Evolutionary conservation across 2,113 vertebrate genomes (phyloP).

Genomic region (Pteruthius melanotis): DNA sequence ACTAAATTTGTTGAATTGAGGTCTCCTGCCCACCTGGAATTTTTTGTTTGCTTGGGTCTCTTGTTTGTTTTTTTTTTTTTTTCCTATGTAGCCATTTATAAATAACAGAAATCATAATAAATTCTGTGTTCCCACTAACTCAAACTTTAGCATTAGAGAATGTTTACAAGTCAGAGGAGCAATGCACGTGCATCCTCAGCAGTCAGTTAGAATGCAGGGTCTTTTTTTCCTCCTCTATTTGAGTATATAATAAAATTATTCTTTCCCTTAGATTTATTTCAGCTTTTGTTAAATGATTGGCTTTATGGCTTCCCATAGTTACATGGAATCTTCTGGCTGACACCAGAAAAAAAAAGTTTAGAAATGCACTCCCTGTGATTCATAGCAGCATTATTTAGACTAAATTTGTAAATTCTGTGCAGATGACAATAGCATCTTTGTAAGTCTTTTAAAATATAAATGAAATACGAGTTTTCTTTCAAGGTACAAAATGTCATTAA

Average conservation of each 20-base stretch:
- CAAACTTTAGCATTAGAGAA: neutral
- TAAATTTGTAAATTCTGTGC: constrained; percentile 38
- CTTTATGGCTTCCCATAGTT: constrained; percentile 1
- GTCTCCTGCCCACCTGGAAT: neutral
- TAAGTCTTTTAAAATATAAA: constrained; percentile 64
- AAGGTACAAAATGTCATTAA: constrained; percentile 80
- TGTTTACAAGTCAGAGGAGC: constrained; percentile 35
- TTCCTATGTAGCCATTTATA: neutral
- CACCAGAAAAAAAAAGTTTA: constrained; percentile 40
- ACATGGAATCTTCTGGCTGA: neutral
- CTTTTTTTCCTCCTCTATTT: neutral
- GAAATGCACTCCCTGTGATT: neutral
- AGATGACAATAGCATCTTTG: constrained; percentile 53
- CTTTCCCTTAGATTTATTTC: constrained; percentile 26
- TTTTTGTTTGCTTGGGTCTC: neutral
- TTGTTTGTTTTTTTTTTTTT: neutral
- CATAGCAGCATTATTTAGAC: constrained; percentile 16
- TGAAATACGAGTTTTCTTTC: constrained; percentile 74
- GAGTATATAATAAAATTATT: constrained; percentile 20
- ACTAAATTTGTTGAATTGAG: neutral
- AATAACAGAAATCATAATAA: constrained; percentile 15
- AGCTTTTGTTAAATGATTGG: constrained; percentile 32
- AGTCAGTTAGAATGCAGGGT: neutral
- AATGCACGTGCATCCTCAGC: neutral
- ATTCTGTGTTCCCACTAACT: constrained; percentile 11